These are phyloP conservation scores for Megalopta genalis DNA, from an alignment of 1,140 invertebrate species.

Conservation along the genomic window DNA sequence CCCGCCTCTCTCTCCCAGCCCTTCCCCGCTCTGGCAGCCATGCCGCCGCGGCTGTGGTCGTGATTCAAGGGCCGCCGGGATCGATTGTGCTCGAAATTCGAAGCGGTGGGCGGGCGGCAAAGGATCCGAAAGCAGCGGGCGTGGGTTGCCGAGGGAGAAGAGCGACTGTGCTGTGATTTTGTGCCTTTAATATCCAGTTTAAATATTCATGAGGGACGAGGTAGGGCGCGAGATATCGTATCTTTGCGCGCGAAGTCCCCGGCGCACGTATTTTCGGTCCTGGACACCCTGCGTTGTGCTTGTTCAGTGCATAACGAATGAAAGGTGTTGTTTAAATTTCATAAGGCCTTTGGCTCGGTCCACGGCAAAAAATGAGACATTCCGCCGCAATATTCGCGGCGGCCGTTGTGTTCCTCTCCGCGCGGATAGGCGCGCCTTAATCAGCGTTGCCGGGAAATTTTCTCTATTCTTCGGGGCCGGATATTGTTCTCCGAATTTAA, in stretches of 20 bases:
- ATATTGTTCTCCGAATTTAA: no score
- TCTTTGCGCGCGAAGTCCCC: slow-evolving; percentile 44
- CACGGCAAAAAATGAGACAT: slow-evolving; percentile 5
- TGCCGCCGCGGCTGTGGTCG: neutral
- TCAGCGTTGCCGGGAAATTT: no score
- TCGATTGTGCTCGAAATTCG: slow-evolving; percentile 65
- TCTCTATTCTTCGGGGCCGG: no score
- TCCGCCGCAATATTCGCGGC: neutral
- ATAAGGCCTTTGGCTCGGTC: neutral
- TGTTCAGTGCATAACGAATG: slow-evolving; percentile 36
- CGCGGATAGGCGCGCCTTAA: no score
- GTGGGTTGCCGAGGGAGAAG: slow-evolving; percentile 26
- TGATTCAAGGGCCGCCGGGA: slow-evolving; percentile 41
- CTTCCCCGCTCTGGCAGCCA: neutral
- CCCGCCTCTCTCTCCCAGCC: slow-evolving; percentile 6
- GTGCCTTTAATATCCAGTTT: slow-evolving; percentile 78
- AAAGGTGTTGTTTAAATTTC: slow-evolving; percentile 41
- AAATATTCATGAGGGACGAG: slow-evolving; percentile 75
- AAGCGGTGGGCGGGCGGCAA: slow-evolving; percentile 20
- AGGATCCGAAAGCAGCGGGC: no score
- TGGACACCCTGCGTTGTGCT: slow-evolving; percentile 24
- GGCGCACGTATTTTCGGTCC: slow-evolving; percentile 37
- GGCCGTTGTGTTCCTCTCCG: neutral
- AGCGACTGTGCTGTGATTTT: slow-evolving; percentile 68
- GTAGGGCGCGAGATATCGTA: slow-evolving; percentile 30